A percentile compares a stretch with the other conserved stretches of the same genome.
Conservation (phyloP, 2,888 invertebrate species). For the Rotaria socialis region DNA sequence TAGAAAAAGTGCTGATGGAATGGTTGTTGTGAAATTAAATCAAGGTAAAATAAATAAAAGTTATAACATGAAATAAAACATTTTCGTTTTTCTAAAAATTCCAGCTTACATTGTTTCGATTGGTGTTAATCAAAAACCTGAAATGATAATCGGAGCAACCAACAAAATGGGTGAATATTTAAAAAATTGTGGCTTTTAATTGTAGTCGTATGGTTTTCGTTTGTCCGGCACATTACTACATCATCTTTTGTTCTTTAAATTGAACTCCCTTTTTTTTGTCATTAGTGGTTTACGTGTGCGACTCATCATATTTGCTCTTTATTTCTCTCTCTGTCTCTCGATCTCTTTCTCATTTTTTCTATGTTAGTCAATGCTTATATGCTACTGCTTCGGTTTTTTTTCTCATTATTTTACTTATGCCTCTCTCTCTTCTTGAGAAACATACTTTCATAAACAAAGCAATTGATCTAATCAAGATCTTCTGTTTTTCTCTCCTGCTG, state of each 20-base stretch:
- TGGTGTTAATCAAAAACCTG: slow-evolving; percentile 28
- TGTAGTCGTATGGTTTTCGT: background rate
- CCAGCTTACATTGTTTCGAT: slow-evolving; percentile 26
- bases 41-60: slow-evolving; percentile 38
- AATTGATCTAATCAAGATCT: background rate
- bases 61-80: background rate
- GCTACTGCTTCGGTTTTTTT: background rate
- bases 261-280: background rate
- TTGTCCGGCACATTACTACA: background rate
- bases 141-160: slow-evolving; percentile 1
- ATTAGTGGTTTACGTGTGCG: background rate
- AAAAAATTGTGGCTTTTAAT: slow-evolving; percentile 28
- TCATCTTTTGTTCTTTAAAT: background rate
- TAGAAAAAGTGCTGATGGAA: slow-evolving; percentile 39
- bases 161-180: slow-evolving; percentile 20
- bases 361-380: slow-evolving; percentile 15
- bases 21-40: slow-evolving; percentile 41
- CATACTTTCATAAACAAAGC: slow-evolving; percentile 11
- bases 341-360: background rate
- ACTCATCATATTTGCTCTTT: background rate
- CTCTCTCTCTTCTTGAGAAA: background rate
- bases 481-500: background rate
- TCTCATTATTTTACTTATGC: background rate
- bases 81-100: background rate
- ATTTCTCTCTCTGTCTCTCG: background rate